Evolutionary conservation across 2,113 vertebrate species (phyloP).

Genomic region (Neopipo cinnamomea): DNA sequence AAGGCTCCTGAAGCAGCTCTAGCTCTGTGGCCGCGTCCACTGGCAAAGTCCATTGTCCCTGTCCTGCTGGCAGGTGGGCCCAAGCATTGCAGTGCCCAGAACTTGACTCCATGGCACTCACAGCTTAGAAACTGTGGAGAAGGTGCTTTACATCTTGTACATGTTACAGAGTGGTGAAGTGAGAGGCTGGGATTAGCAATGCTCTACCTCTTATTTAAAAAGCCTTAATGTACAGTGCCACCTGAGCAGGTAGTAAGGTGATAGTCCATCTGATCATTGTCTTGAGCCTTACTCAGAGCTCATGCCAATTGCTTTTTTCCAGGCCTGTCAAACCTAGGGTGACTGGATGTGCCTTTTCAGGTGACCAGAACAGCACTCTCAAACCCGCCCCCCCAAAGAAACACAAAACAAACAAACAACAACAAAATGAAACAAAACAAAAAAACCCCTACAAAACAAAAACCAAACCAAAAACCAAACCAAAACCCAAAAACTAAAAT

Average conservation of each 20-base stretch:
- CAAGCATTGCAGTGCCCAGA: background rate
- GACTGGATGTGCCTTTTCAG: background rate
- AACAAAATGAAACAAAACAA: background rate
- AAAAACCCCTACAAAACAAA: background rate
- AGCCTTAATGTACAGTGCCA: background rate
- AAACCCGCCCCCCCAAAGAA: too few species aligned
- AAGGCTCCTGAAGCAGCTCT: background rate
- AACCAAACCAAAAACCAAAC: too few species aligned
- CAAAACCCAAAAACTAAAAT: background rate
- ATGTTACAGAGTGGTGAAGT: background rate
- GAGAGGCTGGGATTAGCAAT: background rate
- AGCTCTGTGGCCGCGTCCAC: background rate
- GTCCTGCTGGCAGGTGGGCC: background rate
- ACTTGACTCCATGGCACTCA: background rate
- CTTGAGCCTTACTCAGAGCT: background rate
- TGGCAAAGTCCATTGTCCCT: background rate
- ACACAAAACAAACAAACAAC: too few species aligned
- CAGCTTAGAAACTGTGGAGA: background rate
- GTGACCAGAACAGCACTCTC: background rate
- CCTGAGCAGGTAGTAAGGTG: background rate
- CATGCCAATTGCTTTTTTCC: background rate
- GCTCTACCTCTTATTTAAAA: background rate
- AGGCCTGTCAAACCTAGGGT: background rate
- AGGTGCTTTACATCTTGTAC: accelerated
- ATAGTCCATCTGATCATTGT: accelerated